Evolutionary conservation across 1,140 invertebrate genomes (phyloP).

Genomic region (Bombus consobrinus): DNA sequence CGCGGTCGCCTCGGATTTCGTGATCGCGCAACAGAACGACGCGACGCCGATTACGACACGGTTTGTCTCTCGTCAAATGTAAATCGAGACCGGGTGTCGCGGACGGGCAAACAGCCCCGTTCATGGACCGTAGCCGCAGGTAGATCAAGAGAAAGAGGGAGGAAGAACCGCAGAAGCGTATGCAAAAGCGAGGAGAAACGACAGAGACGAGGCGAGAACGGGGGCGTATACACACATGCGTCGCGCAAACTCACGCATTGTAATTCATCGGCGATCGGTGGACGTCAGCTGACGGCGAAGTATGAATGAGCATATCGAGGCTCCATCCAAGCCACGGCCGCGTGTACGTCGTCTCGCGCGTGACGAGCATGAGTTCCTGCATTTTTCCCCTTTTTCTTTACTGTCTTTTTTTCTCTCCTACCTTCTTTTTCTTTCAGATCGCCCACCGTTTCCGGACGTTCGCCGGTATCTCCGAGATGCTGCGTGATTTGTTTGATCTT

Average conservation of each 20-base stretch:
- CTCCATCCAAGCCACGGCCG: slow-evolving; percentile 5
- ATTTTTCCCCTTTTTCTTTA: neutral
- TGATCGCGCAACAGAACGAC: slow-evolving; percentile 61
- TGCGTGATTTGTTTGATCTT: neutral
- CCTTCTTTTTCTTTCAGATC: too few relatives aligned
- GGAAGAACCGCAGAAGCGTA: neutral
- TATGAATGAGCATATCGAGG: slow-evolving; percentile 74
- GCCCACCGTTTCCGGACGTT: neutral
- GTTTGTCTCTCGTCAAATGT: neutral
- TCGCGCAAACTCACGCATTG: slow-evolving; percentile 64
- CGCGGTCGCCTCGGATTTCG: slow-evolving; percentile 64
- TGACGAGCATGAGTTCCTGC: slow-evolving; percentile 54
- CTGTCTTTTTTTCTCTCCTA: neutral
- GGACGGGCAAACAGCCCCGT: slow-evolving; percentile 27
- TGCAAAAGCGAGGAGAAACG: neutral
- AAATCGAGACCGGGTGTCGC: neutral
- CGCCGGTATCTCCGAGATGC: neutral
- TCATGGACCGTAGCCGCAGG: neutral
- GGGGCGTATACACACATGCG: slow-evolving; percentile 28
- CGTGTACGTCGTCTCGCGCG: slow-evolving; percentile 59
- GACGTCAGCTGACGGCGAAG: slow-evolving; percentile 67
- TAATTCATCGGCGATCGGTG: slow-evolving; percentile 68
- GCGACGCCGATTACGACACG: slow-evolving; percentile 58
- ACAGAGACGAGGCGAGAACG: slow-evolving; percentile 19
- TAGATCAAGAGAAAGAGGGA: neutral